Percentiles rank a stretch among this genome's conserved stretches.
Evolutionary conservation across 2,113 vertebrate species (phyloP).

Genomic region (Lepisosteus oculatus): DNA sequence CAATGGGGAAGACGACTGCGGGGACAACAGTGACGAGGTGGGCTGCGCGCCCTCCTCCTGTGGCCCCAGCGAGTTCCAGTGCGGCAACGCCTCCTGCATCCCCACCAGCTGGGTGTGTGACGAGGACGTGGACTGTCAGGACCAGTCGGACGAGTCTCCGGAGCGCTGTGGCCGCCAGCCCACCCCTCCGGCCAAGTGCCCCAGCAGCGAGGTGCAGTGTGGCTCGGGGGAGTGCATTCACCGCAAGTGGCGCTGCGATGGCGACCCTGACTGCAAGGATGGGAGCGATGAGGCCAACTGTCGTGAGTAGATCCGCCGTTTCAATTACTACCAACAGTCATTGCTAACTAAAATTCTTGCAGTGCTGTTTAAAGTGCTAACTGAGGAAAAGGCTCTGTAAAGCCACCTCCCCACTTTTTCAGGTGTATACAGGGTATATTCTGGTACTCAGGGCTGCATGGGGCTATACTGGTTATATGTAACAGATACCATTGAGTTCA

Average conservation of each 20-base stretch:
- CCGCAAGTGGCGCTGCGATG: conserved; percentile 94
- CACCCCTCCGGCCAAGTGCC: conserved; percentile 74
- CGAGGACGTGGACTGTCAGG: conserved; percentile 87
- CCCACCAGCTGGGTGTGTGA: conserved; percentile 91
- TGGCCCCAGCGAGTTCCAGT: conserved; percentile 82
- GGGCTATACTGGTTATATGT: neutral
- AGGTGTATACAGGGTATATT: neutral
- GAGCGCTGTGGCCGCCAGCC: conserved; percentile 84
- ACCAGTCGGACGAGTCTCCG: conserved; percentile 87
- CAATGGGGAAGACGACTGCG: conserved; percentile 94
- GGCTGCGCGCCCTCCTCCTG: conserved; percentile 84
- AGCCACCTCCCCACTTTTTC: neutral
- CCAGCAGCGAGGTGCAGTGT: conserved; percentile 80
- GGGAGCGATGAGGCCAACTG: conserved; percentile 93
- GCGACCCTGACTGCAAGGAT: conserved; percentile 92
- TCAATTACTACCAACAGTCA: too few species aligned
- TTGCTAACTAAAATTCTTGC: too few species aligned
- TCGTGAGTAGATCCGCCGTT: conserved; percentile 70
- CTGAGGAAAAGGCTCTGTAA: too few species aligned
- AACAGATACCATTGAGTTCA: too few species aligned
- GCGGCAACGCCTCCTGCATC: conserved; percentile 84
- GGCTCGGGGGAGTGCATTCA: conserved; percentile 91
- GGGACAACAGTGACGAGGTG: conserved; percentile 83
- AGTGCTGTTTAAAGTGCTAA: too few species aligned
- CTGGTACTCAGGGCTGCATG: neutral